Evolutionary conservation across 1,140 invertebrate species (phyloP).

Genomic region (Battus philenor): DNA sequence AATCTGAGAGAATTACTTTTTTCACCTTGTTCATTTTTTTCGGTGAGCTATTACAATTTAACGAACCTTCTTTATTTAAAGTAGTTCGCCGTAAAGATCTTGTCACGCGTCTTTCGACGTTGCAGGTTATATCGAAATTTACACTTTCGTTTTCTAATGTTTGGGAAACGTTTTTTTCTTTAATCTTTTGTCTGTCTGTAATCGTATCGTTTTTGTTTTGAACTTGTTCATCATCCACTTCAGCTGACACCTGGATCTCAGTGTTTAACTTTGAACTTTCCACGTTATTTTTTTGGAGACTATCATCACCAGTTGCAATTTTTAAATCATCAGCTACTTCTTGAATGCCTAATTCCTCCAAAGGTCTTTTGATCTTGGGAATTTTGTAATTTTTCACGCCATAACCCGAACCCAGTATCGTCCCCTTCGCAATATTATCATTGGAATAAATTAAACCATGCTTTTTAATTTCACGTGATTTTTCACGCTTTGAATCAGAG

Average conservation of each 20-base stretch:
- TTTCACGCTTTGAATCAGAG: constrained; percentile 17
- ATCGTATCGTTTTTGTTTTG: neutral
- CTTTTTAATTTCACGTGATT: constrained; percentile 28
- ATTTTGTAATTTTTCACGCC: constrained; percentile 81
- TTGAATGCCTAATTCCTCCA: constrained; percentile 23
- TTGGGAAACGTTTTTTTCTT: constrained; percentile 6
- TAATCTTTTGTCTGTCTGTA: constrained; percentile 3
- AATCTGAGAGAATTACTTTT: constrained; percentile 28
- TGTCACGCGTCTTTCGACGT: constrained; percentile 31
- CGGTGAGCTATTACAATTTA: constrained; percentile 9
- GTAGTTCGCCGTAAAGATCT: constrained; percentile 27
- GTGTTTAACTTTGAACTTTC: no score
- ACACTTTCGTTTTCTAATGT: constrained; percentile 2
- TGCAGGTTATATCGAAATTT: constrained; percentile 5
- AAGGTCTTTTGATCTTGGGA: constrained; percentile 76
- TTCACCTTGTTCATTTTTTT: constrained; percentile 25
- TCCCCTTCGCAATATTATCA: constrained; percentile 63
- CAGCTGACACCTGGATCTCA: no score
- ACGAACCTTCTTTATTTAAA: constrained; percentile 7
- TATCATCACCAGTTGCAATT: constrained; percentile 9
- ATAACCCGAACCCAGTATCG: constrained; percentile 64
- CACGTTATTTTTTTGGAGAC: no score
- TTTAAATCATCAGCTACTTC: constrained; percentile 19
- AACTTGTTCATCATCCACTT: constrained; percentile 2
- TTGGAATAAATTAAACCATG: constrained; percentile 59